Base-by-base conservation (phyloP, 1,140 invertebrate species). In the Hypsibius dujardini region DNA sequence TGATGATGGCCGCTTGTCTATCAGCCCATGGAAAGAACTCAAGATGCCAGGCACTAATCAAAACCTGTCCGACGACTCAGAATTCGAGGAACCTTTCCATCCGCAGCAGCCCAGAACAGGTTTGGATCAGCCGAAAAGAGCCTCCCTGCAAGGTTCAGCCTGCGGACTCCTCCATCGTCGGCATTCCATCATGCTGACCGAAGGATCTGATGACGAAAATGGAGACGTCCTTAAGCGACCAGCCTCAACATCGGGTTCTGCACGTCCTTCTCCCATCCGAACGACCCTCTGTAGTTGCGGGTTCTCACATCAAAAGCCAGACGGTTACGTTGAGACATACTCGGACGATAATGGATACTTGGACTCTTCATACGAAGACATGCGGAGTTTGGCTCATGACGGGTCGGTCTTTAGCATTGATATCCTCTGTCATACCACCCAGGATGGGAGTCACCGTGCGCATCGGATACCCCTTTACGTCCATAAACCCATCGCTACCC, bases 311-410 rank as follows among this genome's bases (percentile, higher is more conserved):
- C 12, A 12, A 12, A 67, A 67, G 42, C 62, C 12, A 3, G 62
- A 67, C 62, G 62, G 62, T 45, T 67, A 67, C 42, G 62, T 67
- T 12, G 62, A 67, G 62, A 67, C 62, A 3, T 67, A 67, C n/a
- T 7, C 7, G 7, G 50, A 56, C 12, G 12, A 67, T 42, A 42
- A 67, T 3, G 62, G 62, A 15, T 67, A 15, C 42, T 12, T 67
- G 3, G 62, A 67, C 62, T 67, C 62, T 42, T 67, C 62, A 3
- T 67, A 67, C 62, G 62, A 67, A 42, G 62, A 67, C 12, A 12
- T 67, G 42, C 62, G 62, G 12, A 67, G 62, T 67, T 42, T 67
- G 62, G 62, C 62, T 42, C 12, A 42, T 3, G 62, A 67, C 12
- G 62, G 62, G 3, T 67, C 62, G 42, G 62, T 67, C 3, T 67